A percentile compares a stretch with the other conserved stretches of the same genome.
phyloP scores from a whole-genome alignment of 1,140 invertebrate genomes.

The Dreissena polymorpha region DNA sequence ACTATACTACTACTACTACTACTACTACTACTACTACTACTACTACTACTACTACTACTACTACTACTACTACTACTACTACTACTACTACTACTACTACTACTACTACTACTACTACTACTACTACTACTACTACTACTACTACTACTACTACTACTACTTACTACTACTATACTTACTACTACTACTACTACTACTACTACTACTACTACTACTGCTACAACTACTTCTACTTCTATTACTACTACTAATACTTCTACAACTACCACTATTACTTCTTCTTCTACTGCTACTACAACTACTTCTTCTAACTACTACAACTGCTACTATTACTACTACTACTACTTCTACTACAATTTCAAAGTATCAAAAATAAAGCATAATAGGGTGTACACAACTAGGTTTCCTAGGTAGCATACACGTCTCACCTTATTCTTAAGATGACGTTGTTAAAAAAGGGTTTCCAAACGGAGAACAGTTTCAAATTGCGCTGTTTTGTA shows the following conservation, averaged over 20 bases:
- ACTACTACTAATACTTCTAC: conserved; percentile 21
- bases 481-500: no score
- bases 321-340: conserved; percentile 3
- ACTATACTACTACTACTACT: conserved; percentile 1
- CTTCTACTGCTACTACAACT: neutral
- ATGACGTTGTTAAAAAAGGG: no score
- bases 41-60: neutral
- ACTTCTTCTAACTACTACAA: neutral
- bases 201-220: neutral
- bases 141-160: neutral
- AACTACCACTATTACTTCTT: neutral
- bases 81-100: conserved; percentile 1
- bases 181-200: neutral
- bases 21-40: conserved; percentile 2
- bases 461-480: no score
- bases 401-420: no score
- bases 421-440: no score
- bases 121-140: conserved; percentile 2
- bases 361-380: neutral
- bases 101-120: conserved; percentile 3
- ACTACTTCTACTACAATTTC: neutral
- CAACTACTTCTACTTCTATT: neutral
- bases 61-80: conserved; percentile 2
- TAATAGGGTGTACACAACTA: no score
- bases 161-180: no score